Base-by-base conservation (phyloP, 2,797 vertebrate genomes). In the Delichon dasypus region DNA sequence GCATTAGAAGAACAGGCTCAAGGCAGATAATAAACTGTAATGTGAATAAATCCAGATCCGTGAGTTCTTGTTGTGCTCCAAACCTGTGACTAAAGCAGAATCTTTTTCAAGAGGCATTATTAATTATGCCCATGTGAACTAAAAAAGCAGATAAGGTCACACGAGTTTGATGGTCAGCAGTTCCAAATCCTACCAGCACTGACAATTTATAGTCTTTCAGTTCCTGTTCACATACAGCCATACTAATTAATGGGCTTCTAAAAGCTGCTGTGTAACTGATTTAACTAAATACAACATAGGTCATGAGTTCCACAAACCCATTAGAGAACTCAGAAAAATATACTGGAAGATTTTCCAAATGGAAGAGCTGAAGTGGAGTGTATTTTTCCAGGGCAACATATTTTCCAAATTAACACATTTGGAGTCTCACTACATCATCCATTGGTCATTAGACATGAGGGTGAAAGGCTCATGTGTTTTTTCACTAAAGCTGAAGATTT, bases 191-290 rank as follows among this genome's bases (percentile, higher is more conserved):
- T 36, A 29, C 13, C 60, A 70, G 50, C n/a, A 7, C 81, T 88
- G 76, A 74, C 57, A 72, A 40, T 62, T 91, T 91, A 82, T 36
- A 48, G 32, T 75, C 71, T 88, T 92, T 34, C 47, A 58, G 48
- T 50, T 92, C 36, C 50, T 78, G 7, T n/a, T 96, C 64, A 42
- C 26, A 29, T 72, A 27, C 19, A 68, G 36, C 42, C 66, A 34
- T 64, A 74, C 45, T 90, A 85, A 58, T 26, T 71, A 79, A 40
- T 48, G 36, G 36, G 15, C 68, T 85, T 88, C 71, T 76, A 88
- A 88, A 94, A 90, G 74, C 61, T 94, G 36, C 48, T 90, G 77
- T 23, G 29, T 83, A 95, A 67, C 78, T 93, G 81, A 91, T 91
- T 93, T 68, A 85, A 82, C 54, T 77, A 83, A 94, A 77, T 54